Conservation (phyloP, 64 coral and sea anemone genomes). For the Porites australiensis region DNA sequence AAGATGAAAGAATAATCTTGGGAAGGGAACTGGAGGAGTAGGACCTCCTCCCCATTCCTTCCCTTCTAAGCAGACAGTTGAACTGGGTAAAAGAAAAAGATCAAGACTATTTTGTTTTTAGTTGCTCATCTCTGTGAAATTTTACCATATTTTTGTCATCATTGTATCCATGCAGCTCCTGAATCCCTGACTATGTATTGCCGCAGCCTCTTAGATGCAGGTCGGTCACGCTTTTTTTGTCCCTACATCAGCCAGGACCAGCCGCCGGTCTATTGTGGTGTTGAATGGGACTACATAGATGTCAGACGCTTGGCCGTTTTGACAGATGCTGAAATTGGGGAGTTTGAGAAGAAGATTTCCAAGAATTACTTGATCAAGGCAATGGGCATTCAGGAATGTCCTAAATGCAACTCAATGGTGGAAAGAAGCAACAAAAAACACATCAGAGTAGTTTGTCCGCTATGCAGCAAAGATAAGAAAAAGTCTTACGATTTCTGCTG, state of each 20-base stretch:
- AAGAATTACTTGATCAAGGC: conserved; percentile 82
- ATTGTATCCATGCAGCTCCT: too few relatives aligned
- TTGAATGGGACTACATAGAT: conserved; percentile 83
- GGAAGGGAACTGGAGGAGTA: too few relatives aligned
- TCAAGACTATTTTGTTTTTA: too few relatives aligned
- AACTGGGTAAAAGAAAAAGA: too few relatives aligned
- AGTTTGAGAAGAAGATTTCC: conserved; percentile 87
- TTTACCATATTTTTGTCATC: too few relatives aligned
- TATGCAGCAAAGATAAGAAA: conserved; percentile 56
- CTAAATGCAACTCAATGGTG: conserved; percentile 68
- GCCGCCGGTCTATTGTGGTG: conserved; percentile 67
- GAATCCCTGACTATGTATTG: conserved; percentile 87
- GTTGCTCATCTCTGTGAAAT: too few relatives aligned
- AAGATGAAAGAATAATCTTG: too few relatives aligned
- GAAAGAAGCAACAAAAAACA: conserved; percentile 47
- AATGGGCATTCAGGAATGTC: conserved; percentile 88
- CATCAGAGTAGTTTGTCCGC: conserved; percentile 57
- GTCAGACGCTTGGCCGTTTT: conserved; percentile 90
- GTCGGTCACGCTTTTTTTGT: conserved; percentile 68
- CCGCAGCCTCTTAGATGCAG: conserved; percentile 76
- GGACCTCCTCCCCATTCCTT: too few relatives aligned
- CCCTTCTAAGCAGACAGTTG: too few relatives aligned
- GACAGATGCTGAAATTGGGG: conserved; percentile 66
- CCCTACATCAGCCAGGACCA: conserved; percentile 75
- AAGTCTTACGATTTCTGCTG: conserved; percentile 78